These are phyloP conservation scores for Psittacula derbiana DNA, from an alignment of 2,797 vertebrate species.

Conservation along the genomic window DNA sequence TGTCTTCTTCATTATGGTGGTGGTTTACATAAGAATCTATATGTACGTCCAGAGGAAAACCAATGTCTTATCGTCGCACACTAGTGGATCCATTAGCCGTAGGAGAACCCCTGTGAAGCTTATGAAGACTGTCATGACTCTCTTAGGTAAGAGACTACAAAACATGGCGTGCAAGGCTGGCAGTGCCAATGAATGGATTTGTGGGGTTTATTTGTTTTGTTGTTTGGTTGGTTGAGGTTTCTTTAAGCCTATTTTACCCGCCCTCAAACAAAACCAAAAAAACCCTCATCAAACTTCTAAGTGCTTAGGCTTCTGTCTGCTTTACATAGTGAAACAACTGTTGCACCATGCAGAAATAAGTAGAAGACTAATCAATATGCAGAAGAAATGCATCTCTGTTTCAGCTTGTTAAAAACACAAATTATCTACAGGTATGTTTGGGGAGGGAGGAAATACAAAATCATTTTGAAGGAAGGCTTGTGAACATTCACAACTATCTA, in stretches of 20 bases:
- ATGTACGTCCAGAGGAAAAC: constrained; percentile 93
- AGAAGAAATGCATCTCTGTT: not conserved
- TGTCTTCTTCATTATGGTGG: constrained; percentile 92
- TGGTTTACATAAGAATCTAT: constrained; percentile 92
- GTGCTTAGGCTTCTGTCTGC: not conserved
- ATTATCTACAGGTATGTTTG: not conserved
- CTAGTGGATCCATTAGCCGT: constrained; percentile 89
- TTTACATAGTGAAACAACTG: not conserved
- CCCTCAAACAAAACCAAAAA: not conserved
- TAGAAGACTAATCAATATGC: not conserved
- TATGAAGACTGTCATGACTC: constrained; percentile 97
- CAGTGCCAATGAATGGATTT: not conserved
- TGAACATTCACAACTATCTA: not conserved
- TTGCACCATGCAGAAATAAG: not conserved
- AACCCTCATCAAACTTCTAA: not conserved
- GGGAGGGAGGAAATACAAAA: not conserved
- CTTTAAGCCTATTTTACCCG: not conserved
- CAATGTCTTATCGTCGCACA: constrained; percentile 82
- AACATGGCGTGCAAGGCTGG: not conserved
- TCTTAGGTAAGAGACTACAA: constrained; percentile 86
- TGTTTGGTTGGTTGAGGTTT: not conserved
- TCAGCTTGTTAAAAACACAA: not conserved
- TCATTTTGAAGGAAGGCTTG: not conserved
- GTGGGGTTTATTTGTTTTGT: not conserved
- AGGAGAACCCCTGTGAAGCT: constrained; percentile 92